These are phyloP conservation scores for Phalacrocorax aristotelis DNA, from an alignment of 2,113 vertebrate genomes.

Conservation along the genomic window DNA sequence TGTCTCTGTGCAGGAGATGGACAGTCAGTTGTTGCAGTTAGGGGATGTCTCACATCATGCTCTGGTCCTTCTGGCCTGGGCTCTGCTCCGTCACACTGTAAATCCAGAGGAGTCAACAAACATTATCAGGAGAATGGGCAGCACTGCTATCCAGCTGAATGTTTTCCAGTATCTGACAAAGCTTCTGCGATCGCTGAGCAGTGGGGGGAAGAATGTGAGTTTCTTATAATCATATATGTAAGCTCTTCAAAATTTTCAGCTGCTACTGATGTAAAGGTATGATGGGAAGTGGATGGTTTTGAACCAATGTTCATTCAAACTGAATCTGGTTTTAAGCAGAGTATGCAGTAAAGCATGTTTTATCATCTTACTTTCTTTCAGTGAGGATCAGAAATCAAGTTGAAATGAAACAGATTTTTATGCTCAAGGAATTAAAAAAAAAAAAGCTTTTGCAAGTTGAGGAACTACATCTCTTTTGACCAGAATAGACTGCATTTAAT, in stretches of 20 bases:
- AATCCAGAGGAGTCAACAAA: constrained; percentile 83
- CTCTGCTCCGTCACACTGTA: constrained; percentile 90
- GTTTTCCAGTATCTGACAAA: constrained; percentile 92
- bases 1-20: constrained; percentile 84
- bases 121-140: constrained; percentile 85
- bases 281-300: background rate
- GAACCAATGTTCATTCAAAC: background rate
- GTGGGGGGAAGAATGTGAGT: constrained; percentile 91
- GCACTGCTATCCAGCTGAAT: constrained; percentile 87
- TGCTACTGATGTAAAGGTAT: background rate
- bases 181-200: constrained; percentile 85
- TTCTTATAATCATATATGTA: rapidly evolving
- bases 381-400: background rate
- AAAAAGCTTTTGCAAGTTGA: background rate
- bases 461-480: background rate
- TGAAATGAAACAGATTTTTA: background rate
- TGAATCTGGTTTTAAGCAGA: background rate
- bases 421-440: background rate
- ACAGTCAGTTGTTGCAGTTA: constrained; percentile 87
- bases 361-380: background rate
- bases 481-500: background rate
- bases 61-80: constrained; percentile 92
- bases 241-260: background rate
- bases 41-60: constrained; percentile 91
- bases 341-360: background rate